phyloP scores from a whole-genome alignment of 2,888 invertebrate genomes.

The Volucella inanis region DNA sequence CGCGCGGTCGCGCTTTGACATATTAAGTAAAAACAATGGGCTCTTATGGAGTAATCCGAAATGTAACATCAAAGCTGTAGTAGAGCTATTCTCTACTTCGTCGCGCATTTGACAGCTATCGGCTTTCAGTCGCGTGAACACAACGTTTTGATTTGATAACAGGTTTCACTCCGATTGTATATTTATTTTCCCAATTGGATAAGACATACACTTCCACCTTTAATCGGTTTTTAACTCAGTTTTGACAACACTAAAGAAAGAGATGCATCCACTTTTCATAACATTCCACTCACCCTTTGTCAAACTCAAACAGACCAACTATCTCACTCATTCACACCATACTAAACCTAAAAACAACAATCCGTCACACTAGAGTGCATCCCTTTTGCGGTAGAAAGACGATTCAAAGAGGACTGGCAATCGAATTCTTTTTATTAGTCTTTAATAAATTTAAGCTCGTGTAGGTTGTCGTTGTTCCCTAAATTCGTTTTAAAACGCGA shows the following conservation, averaged over 20 bases:
- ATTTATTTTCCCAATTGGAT: neutral
- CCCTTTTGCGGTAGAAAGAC: constrained; percentile 69
- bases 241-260: constrained; percentile 35
- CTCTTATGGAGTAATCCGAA: too few species aligned
- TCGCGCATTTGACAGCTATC: too few species aligned
- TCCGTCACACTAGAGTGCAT: constrained; percentile 43
- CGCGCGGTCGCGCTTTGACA: too few species aligned
- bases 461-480: constrained; percentile 52
- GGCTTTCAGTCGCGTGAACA: too few species aligned
- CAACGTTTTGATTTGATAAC: too few species aligned
- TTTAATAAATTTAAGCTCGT: constrained; percentile 59
- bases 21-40: too few species aligned
- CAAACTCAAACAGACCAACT: neutral
- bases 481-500: constrained; percentile 39
- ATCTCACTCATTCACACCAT: neutral
- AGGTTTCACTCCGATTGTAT: too few species aligned
- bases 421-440: constrained; percentile 45
- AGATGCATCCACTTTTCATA: neutral
- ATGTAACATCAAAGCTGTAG: too few species aligned
- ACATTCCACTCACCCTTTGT: constrained; percentile 12
- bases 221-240: neutral
- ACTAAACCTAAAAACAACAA: constrained; percentile 51
- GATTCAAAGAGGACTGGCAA: constrained; percentile 50
- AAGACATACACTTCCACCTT: constrained; percentile 30
- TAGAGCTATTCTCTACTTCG: too few species aligned